Base-by-base conservation (phyloP, 2,113 vertebrate genomes). In the Petrocephalus microphthalmus region DNA sequence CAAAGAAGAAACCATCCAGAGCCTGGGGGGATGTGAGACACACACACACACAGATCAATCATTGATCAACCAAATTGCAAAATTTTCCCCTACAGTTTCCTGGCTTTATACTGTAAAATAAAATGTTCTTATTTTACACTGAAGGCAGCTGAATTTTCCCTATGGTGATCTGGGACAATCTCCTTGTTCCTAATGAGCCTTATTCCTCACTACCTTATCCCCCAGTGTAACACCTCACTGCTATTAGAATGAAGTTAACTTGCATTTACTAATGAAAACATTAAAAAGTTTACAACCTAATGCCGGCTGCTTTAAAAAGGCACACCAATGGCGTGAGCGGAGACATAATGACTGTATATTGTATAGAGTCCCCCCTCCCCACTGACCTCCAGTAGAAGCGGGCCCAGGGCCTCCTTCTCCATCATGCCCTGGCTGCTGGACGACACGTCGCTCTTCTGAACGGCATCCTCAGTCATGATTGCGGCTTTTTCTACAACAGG, bases 371-470 rank as follows among this genome's bases (percentile, higher is more conserved):
- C 17, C 20, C 13, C 51, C 33, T 42, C 3, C 42, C 42, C 19
- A 82, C 85, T 22, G 89, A 97, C 97, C 95, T 97, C 96, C 67
- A 97, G 91, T 29, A 97, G 96, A 45, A 97, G 95, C 86, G 96
- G 96, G 10, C 96, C 96, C 81, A 99, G 92, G 0, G 97, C 97
- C 89, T 98, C 97, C 90, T 98, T 99, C 92, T 99, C 98, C 87
- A 98, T 96, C 92, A 98, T 95, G 22, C 97, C 96, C 91, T 99
- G 98, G 93, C 97, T 98, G 89, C 98, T 99, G 45, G 98, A 99
- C 0, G 98, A 99, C 93, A 99, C 97, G 92, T 99, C 98, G 0
- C 97, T 97, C 92, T 98, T 98, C 92, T 99, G 98, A 37, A 99
- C 98, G 85, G 98, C 98, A 11, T 98, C 96, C 74, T 98, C 97